Evolutionary conservation across 2,888 invertebrate genomes (phyloP).

Genomic region (Harpagoxenus sublaevis): DNA sequence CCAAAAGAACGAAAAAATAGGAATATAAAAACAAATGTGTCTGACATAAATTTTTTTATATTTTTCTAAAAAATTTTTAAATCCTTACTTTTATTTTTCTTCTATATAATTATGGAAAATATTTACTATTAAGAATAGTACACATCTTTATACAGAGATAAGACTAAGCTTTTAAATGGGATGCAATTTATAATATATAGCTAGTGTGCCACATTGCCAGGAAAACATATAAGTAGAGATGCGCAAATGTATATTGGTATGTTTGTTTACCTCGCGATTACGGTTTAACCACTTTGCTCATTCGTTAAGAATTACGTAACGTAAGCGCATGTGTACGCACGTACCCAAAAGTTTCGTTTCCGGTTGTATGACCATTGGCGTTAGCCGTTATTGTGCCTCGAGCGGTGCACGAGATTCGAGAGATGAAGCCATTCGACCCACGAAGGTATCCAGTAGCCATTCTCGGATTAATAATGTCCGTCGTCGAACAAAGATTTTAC

Average conservation of each 20-base stretch:
- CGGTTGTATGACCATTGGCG: slow-evolving; percentile 25
- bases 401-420: slow-evolving; percentile 36
- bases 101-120: neutral
- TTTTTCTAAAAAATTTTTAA: neutral
- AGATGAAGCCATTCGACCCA: slow-evolving; percentile 52
- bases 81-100: neutral
- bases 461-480: slow-evolving; percentile 68
- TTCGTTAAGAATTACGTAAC: slow-evolving; percentile 18
- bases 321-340: neutral
- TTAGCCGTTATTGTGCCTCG: slow-evolving; percentile 57
- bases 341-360: slow-evolving; percentile 32
- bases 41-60: neutral
- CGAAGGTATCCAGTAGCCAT: slow-evolving; percentile 53
- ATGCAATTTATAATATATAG: neutral
- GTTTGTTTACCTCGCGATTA: neutral
- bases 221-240: neutral
- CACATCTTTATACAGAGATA: neutral
- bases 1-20: neutral
- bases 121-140: neutral
- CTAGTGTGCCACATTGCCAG: neutral
- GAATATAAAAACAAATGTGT: slow-evolving; percentile 3
- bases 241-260: neutral
- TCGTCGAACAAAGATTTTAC: slow-evolving; percentile 64
- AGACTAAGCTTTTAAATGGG: neutral
- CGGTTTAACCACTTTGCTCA: slow-evolving; percentile 12